Base-by-base conservation (phyloP, 2,113 vertebrate genomes). In the Smithornis capensis region DNA sequence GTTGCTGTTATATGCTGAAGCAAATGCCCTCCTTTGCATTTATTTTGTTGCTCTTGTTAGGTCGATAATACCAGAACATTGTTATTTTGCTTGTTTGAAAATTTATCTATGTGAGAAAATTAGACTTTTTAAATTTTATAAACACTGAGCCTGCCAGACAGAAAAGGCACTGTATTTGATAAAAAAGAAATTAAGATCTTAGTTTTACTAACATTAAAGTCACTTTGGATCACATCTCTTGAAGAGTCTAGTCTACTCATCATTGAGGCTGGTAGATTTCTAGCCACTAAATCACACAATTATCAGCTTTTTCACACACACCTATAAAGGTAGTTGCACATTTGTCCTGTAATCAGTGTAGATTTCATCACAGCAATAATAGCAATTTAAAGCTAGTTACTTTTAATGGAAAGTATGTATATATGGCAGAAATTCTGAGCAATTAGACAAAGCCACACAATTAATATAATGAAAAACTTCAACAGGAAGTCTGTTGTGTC, bases 341-440 rank as follows among this genome's bases (percentile, higher is more conserved):
- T 49, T 81, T 89, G 25, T 55, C 57, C 82, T n/a, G 17, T 87
- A 96, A 96, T 96, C 94, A 96, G 89, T 93, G 93, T 83, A 92
- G 92, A 90, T 94, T 96, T 97, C 96, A 90, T 92, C 75, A 95
- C 87, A 87, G 67, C 94, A 97, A 96, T 93, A 97, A 93, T 69
- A 93, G 21, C 57, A 92, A 87, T 90, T 80, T 95, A 69, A 91
- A 95, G 7, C 9, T 38, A 45, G 75, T 86, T 67, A 50, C 76
- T 89, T 94, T 89, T 87, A 82, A 94, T 62, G 92, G 81, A 95
- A 96, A 73, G 6, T 71, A 71, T 83, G 59, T 65, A 52, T 50
- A 25, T 59, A 94, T 90, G 62, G 45, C 60, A 96, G 94, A 95
- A 73, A 24, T 94, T 96, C 82, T 89, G 70, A 78, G 89, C 81